These are phyloP conservation scores for Caenorhabditis uteleia DNA, from an alignment of 2,888 invertebrate species.

Conservation along the genomic window DNA sequence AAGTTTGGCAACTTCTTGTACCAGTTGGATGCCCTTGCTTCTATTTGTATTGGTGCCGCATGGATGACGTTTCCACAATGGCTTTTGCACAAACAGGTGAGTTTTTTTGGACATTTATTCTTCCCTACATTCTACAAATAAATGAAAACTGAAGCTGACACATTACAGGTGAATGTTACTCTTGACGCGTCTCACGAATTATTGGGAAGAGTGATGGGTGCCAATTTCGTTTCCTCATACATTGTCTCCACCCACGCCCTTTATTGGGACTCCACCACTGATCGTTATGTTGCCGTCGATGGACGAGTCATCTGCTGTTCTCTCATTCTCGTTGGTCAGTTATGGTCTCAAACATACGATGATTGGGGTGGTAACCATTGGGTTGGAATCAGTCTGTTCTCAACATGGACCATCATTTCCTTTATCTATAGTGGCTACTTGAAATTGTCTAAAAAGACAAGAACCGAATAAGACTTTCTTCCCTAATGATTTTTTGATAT, in stretches of 20 bases:
- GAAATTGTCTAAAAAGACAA: too few relatives aligned
- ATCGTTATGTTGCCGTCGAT: slow-evolving; percentile 60
- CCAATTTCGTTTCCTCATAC: slow-evolving; percentile 57
- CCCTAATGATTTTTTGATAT: too few relatives aligned
- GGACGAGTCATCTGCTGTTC: slow-evolving; percentile 62
- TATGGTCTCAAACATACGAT: slow-evolving; percentile 65
- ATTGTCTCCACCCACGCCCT: slow-evolving; percentile 54
- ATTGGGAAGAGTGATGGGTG: slow-evolving; percentile 66
- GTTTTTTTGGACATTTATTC: too few relatives aligned
- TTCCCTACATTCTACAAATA: not conserved
- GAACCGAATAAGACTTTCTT: too few relatives aligned
- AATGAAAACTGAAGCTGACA: not conserved
- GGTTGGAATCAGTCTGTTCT: slow-evolving; percentile 67
- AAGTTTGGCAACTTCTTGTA: slow-evolving; percentile 61
- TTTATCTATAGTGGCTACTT: slow-evolving; percentile 62
- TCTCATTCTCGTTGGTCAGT: slow-evolving; percentile 63
- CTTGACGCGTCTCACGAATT: slow-evolving; percentile 64
- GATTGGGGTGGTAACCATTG: slow-evolving; percentile 67
- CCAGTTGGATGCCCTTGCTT: slow-evolving; percentile 66
- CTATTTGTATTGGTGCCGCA: slow-evolving; percentile 63
- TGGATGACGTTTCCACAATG: slow-evolving; percentile 67
- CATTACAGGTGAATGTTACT: slow-evolving; percentile 58
- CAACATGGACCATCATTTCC: slow-evolving; percentile 64
- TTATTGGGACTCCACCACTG: slow-evolving; percentile 57
- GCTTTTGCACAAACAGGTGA: slow-evolving; percentile 61